Evolutionary conservation across 2,113 vertebrate genomes (phyloP), one percentile per base, ranked within the genome.

Genomic region (Eptatretus burgeri): DNA sequence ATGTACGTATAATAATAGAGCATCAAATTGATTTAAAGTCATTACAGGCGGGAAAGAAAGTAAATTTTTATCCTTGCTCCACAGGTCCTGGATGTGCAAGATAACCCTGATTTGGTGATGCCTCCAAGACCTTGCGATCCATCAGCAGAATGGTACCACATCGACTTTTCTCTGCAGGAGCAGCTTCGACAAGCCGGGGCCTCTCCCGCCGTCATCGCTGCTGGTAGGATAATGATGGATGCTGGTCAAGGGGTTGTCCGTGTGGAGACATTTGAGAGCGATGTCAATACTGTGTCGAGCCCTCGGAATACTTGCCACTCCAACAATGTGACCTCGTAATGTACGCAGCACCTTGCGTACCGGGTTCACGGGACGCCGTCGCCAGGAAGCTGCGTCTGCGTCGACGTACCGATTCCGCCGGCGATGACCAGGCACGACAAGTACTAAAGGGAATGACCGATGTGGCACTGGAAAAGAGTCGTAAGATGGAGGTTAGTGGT

Each of bases 401-500:
- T 49, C 77, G 82, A 19, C 78, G 80, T 63, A 95, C 89, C 66
- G 89, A 94, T 69, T 81, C 81, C 0, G 70, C 80, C 2, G 84
- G 91, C 73, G 91, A 98, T 0, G 91, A 94, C 70, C 89, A 98
- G 70, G 91, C 91, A 41, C 93, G 93, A 72, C 89, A 98, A 72
- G 91, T 98, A 73, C 76, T 98, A 66, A 94, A 98, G 69, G 91
- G 89, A 64, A 98, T 98, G 91, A 85, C 83, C 0, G 91, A 98
- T 0, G 85, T 98, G 49, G 82, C 87, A 9, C 81, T 95, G 64
- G 89, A 93, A 60, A 98, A 93, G 74, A 98, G 82, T 69, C 83
- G 85, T 72, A 83, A 82, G 69, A 68, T 82, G 53, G 82, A 87
- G 81, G 88, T 89, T 66, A 68, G 65, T 11, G 13, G 7, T 11